phyloP scores from a whole-genome alignment of 2,113 vertebrate species.

The Alaudala cheleensis region DNA sequence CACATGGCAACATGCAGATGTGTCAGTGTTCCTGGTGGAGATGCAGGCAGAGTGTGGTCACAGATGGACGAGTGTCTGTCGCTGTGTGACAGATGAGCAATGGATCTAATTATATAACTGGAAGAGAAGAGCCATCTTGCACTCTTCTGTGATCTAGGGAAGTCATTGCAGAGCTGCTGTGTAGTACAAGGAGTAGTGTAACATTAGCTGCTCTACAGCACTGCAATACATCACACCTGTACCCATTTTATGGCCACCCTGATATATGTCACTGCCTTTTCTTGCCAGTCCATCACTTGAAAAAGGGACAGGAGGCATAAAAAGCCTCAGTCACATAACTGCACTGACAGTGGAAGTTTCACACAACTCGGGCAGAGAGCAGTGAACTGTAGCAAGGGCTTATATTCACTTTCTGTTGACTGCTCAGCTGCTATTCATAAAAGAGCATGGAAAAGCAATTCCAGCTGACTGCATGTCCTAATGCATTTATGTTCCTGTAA shows the following conservation, averaged over 20 bases:
- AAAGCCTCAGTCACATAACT: slow-evolving; percentile 6
- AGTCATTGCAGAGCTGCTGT: slow-evolving; percentile 1
- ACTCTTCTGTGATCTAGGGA: slow-evolving; percentile 11
- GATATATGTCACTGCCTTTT: not conserved
- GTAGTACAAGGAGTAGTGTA: not conserved
- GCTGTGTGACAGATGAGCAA: slow-evolving; percentile 70
- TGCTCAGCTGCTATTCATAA: not conserved
- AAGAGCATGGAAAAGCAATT: slow-evolving; percentile 20
- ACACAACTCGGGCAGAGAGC: not conserved
- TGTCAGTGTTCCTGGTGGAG: slow-evolving; percentile 18
- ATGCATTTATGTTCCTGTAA: not conserved
- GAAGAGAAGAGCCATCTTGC: slow-evolving; percentile 40
- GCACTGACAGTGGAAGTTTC: not conserved
- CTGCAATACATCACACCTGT: not conserved
- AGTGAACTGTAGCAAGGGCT: not conserved
- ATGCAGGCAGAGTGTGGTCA: slow-evolving; percentile 19
- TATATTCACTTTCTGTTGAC: not conserved
- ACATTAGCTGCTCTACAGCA: not conserved
- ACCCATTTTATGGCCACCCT: not conserved
- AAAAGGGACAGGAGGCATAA: slow-evolving; percentile 10
- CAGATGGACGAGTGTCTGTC: slow-evolving; percentile 61
- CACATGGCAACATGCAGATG: not conserved
- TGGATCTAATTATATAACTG: slow-evolving; percentile 65
- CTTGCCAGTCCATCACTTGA: not conserved
- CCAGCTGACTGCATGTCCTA: not conserved